Evolutionary conservation across 2,888 invertebrate genomes (phyloP), one percentile per base, ranked within the genome.

Genomic region (Epinotia demarniana): DNA sequence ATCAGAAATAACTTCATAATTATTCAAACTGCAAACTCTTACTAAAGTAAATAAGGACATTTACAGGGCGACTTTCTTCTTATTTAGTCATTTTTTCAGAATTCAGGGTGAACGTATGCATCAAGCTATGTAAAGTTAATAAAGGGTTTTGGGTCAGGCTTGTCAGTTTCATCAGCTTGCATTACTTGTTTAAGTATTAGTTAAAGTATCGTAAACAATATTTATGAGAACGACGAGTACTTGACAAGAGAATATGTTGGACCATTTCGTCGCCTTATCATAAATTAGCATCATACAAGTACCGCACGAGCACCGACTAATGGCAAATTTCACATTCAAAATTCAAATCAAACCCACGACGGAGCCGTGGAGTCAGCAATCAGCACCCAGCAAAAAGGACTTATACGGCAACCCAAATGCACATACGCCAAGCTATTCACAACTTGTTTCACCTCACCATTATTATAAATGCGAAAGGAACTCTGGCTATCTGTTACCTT

Each of bases 211-310:
- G n/a, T 9, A n/a, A 57, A 57, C 18, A n/a, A 53, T n/a, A n/a
- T 18, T 18, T 18, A 57, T 57, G 19, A 23, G 75, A 55, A 62
- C 53, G 57, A 62, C 53, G 57, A 58, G 58, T 66, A 57, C 27
- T 53, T 67, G 19, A 23, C 64, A 46, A 55, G 27, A 9, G 61
- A 33, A 39, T 16, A 0, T 27, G n/a, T 27, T 18, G n/a, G 23
- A 18, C 70, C 69, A 60, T 43, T 61, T 70, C 23, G 33, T 61
- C 18, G 27, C 61, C 60, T 70, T 62, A 27, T 60, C 70, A 70
- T 49, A 63, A 46, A 64, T 66, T 53, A 66, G 63, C 72, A 72
- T 57, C 64, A 58, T 57, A 64, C 57, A 64, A 57, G 62, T 43
- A 16, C 19, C 27, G 23, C 16, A 64, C 57, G 57, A 43, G 62